Evolutionary conservation across 2,113 vertebrate genomes (phyloP).

Genomic region (Apteryx owenii): DNA sequence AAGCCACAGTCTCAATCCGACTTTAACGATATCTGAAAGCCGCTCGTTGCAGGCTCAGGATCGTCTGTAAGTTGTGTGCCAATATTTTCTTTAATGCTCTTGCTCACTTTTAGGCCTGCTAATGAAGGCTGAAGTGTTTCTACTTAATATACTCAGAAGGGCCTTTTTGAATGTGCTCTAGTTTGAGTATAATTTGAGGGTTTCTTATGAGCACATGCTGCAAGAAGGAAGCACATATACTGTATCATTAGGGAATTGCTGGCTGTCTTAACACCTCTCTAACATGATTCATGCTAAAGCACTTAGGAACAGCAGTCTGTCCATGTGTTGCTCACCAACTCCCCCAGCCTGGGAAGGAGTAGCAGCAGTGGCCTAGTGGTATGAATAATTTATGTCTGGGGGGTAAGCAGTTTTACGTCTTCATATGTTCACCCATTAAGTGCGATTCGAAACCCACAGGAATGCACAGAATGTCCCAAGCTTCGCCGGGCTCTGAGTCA

Average conservation of each 20-base stretch:
- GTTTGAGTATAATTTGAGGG: not conserved
- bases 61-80: not conserved
- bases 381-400: constrained; percentile 53
- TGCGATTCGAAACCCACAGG: constrained; percentile 42
- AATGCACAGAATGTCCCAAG: constrained; percentile 49
- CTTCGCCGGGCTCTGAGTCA: not conserved
- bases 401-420: constrained; percentile 22
- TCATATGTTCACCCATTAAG: constrained; percentile 47
- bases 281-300: constrained; percentile 33
- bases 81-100: not conserved
- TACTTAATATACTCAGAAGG: not conserved
- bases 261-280: not conserved
- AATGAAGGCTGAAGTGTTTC: constrained; percentile 30
- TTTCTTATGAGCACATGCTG: not conserved
- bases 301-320: not conserved
- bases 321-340: not conserved
- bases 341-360: not conserved
- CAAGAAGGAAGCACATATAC: not conserved
- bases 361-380: not conserved
- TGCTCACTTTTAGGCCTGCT: not conserved
- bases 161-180: not conserved
- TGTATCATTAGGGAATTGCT: constrained; percentile 7
- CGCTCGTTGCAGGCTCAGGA: not conserved
- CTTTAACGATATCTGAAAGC: not conserved
- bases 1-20: not conserved